phyloP scores from a whole-genome alignment of 2,113 vertebrate species.

The Copsychus sechellarum region DNA sequence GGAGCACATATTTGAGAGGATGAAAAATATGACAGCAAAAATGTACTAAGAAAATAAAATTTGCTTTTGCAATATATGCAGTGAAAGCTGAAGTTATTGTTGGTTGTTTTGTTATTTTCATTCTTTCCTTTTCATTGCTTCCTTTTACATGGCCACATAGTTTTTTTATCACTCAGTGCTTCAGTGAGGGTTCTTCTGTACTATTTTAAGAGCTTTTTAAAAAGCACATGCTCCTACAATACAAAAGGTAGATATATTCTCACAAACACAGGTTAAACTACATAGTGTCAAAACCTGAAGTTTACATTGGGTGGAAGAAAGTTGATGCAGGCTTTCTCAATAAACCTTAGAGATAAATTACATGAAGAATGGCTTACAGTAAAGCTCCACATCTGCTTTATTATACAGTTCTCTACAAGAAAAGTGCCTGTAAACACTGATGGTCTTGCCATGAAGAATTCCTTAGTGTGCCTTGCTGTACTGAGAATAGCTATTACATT shows the following conservation, averaged over 20 bases:
- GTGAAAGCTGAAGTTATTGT: neutral
- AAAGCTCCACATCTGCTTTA: neutral
- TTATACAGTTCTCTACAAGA: neutral
- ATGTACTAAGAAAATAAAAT: neutral
- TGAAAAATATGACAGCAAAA: neutral
- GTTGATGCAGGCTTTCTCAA: neutral
- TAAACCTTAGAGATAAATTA: neutral
- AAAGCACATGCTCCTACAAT: neutral
- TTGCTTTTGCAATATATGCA: neutral
- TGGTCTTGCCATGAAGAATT: neutral
- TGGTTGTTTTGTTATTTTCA: neutral
- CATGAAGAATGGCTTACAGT: neutral
- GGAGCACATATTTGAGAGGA: neutral
- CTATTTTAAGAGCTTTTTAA: neutral
- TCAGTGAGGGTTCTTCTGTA: neutral
- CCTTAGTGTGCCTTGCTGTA: neutral
- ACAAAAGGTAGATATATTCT: neutral
- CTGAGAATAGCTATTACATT: neutral
- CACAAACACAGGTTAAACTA: neutral
- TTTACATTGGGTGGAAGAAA: neutral
- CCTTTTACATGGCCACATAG: neutral
- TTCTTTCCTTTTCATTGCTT: neutral
- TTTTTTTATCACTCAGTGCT: neutral
- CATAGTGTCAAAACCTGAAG: neutral
- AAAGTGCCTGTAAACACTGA: neutral